Base-by-base conservation (phyloP, 2,888 invertebrate species). In the Phrixothrix hirtus region DNA sequence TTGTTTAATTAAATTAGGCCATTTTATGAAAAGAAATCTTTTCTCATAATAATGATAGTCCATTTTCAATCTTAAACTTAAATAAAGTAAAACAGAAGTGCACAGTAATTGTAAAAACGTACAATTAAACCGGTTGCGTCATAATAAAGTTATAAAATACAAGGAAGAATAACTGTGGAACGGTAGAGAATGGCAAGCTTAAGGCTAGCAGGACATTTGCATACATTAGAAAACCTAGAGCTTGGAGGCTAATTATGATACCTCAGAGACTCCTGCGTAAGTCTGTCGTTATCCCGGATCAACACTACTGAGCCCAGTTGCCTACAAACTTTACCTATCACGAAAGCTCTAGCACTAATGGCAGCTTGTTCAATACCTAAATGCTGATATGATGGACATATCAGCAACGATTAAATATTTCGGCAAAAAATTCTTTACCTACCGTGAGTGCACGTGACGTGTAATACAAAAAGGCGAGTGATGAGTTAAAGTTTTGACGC, bases 211-310 rank as follows among this genome's bases (percentile, higher is more conserved):
- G 62, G 63, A 63, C 66, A 65, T 68, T 68, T 67, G 68, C 68
- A 68, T 68, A 65, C 58, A 68, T 68, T 68, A 68, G 61, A 63
- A 65, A 64, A 66, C 65, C 60, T 63, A 56, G 57, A 55, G 53
- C 53, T 56, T 53, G 53, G 37, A 52, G 61, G 59, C 62, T 63
- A 66, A 66, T 66, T 68, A 68, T 63, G 66, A 64, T 65, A 65
- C 68, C 66, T 66, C 51, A 36, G 68, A 65, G 68, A 68, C 63
- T 64, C 59, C 59, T 60, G 55, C 55, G 57, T 61, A 60, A 62
- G 63, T 57, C 57, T 55, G 47, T 54, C 51, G 55, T 59, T 59
- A 59, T 57, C 54, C 59, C 37, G 57, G 59, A 54, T 59, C 59
- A 59, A 55, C 51, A 47, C 46, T 52, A 44, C 49, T 44, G 46